Base-by-base conservation (phyloP, 2,888 invertebrate species). In the Mythimna albipuncta region DNA sequence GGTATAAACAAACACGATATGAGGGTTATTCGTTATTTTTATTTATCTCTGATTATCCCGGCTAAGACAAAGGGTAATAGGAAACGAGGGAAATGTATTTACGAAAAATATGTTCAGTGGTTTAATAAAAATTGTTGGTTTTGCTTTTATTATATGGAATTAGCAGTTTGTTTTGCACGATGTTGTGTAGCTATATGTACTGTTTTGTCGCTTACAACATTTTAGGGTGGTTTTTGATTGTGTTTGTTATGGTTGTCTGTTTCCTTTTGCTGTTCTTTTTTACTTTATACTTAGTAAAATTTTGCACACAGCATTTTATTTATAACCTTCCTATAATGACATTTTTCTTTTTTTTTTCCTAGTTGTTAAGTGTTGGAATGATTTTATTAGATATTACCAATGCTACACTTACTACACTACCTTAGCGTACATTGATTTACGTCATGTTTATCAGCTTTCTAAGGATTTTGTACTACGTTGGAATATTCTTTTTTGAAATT, bases 11-110 rank as follows among this genome's bases (percentile, higher is more conserved):
- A 76, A 72, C 64, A 32, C 32, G 19, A 52, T 74, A 47, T 64
- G 61, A 52, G 72, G 59, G 69, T 80, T 75, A 80, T 84, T 64
- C 73, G 65, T 84, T 84, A 82, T 77, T 73, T 82, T 84, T 79
- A 84, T 84, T 84, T 84, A 84, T 84, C 74, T 77, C 75, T 80
- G 74, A 84, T 84, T 84, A 84, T 64, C 65, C 65, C 66, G 10
- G 66, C 59, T 73, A 72, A 79, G 71, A 84, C 72, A 82, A 82
- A 65, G 77, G 74, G 75, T 79, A 82, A 69, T 80, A 77, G 77
- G 77, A 69, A 81, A 72, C 66, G 13, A 19, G 66, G 72, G 77
- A 81, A 81, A 81, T 62, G 63, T 83, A 72, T 83, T 79, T 81
- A 62, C 65, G 55, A 73, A 81, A 81, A 69, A 83, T 69, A 73